Percentiles rank a stretch among this genome's conserved stretches.
phyloP scores from a whole-genome alignment of 2,113 vertebrate species.

The Pycnonotus jocosus region DNA sequence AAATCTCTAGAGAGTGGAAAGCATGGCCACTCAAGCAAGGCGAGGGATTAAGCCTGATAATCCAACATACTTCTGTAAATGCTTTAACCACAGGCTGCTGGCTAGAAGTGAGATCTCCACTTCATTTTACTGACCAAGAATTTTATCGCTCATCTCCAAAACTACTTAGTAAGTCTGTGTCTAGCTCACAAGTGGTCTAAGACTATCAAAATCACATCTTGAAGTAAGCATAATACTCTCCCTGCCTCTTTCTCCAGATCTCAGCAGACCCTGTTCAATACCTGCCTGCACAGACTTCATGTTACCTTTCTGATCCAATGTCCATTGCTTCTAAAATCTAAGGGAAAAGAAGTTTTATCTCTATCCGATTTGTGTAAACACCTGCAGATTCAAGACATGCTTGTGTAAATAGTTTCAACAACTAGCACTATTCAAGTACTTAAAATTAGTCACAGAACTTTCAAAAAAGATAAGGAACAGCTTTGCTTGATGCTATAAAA shows the following conservation, averaged over 20 bases:
- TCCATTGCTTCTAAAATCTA: background rate
- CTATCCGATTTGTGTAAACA: background rate
- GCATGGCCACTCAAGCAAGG: background rate
- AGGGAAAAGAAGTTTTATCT: background rate
- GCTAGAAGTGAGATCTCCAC: background rate
- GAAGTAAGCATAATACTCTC: background rate
- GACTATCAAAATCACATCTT: background rate
- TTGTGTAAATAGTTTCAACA: background rate
- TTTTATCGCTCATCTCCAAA: background rate
- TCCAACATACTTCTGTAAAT: background rate
- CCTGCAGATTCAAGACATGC: background rate
- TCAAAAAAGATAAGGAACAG: background rate
- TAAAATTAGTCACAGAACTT: background rate
- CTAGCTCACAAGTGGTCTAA: background rate
- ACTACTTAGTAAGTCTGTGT: background rate
- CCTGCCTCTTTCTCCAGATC: background rate
- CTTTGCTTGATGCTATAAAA: background rate
- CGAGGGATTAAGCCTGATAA: constrained; percentile 19
- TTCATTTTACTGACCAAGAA: background rate
- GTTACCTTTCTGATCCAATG: background rate
- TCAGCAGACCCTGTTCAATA: background rate
- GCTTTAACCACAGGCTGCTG: background rate
- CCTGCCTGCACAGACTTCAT: background rate
- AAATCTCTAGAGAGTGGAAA: constrained; percentile 4
- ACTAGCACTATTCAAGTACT: background rate